Evolutionary conservation across 1,140 invertebrate species (phyloP).

Genomic region (Drosophila burlai): DNA sequence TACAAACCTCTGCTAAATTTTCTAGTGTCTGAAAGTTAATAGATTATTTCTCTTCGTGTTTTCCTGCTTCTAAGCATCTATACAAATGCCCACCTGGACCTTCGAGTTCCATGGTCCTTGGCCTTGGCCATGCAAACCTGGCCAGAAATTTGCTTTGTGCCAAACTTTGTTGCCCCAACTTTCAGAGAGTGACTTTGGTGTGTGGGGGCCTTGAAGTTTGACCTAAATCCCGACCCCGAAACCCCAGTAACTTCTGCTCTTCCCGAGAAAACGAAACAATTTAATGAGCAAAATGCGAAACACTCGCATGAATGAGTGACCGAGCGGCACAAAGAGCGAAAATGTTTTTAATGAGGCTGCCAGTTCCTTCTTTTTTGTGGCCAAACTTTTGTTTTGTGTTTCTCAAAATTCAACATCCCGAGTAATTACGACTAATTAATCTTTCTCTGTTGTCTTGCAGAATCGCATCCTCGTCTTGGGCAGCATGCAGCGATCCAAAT

Average conservation of each 20-base stretch:
- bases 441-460: constrained; percentile 34
- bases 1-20: not conserved
- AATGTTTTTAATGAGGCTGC: constrained; percentile 69
- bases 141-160: constrained; percentile 14
- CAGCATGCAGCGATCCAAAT: constrained; percentile 79
- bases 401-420: constrained; percentile 12
- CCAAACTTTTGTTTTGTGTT: constrained; percentile 39
- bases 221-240: constrained; percentile 23
- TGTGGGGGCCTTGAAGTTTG: constrained; percentile 14
- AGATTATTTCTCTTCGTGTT: not conserved
- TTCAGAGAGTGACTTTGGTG: not conserved
- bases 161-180: constrained; percentile 57
- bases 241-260: constrained; percentile 28
- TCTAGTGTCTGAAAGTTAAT: not conserved
- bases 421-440: constrained; percentile 54
- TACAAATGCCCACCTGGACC: constrained; percentile 22
- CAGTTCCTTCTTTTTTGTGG: constrained; percentile 20
- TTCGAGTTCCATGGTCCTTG: constrained; percentile 13
- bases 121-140: constrained; percentile 54
- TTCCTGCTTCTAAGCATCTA: not conserved
- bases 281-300: constrained; percentile 61
- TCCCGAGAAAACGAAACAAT: constrained; percentile 54
- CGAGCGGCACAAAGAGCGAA: constrained; percentile 20
- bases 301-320: constrained; percentile 44
- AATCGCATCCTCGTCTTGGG: constrained; percentile 24